phyloP scores from a whole-genome alignment of 2,888 invertebrate genomes.

The Caenorhabditis parvicauda region DNA sequence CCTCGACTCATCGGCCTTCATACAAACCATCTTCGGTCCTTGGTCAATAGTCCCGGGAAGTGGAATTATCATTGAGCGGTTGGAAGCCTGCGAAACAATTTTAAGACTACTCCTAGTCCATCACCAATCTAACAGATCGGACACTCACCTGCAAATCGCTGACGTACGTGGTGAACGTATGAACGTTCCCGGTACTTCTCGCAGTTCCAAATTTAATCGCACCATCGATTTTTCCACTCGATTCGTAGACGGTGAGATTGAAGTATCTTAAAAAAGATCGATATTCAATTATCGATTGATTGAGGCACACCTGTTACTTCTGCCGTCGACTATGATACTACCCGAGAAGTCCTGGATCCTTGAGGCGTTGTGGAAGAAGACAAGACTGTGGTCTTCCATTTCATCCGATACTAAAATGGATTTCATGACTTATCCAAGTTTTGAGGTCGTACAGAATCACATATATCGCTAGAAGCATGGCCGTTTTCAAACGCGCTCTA shows the following conservation, averaged over 20 bases:
- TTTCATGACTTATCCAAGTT: no score
- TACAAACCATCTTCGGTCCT: slow-evolving; percentile 35
- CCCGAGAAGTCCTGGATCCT: slow-evolving; percentile 52
- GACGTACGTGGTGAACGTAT: slow-evolving; percentile 53
- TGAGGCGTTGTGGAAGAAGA: slow-evolving; percentile 59
- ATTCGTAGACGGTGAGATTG: slow-evolving; percentile 54
- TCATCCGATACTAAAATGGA: slow-evolving; percentile 32
- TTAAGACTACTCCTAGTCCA: background rate
- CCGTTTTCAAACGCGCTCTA: no score
- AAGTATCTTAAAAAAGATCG: slow-evolving; percentile 39
- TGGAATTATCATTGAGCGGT: slow-evolving; percentile 45
- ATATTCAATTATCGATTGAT: background rate
- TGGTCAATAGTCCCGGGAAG: slow-evolving; percentile 40
- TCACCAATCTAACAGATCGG: background rate
- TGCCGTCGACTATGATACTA: slow-evolving; percentile 48
- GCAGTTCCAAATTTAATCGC: slow-evolving; percentile 41
- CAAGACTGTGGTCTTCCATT: slow-evolving; percentile 30
- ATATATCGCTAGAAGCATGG: no score
- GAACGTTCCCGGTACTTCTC: slow-evolving; percentile 40
- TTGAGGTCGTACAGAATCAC: no score
- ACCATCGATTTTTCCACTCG: slow-evolving; percentile 51
- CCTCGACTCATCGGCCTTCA: slow-evolving; percentile 48
- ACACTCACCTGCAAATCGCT: slow-evolving; percentile 38
- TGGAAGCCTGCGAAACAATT: slow-evolving; percentile 24
- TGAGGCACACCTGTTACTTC: slow-evolving; percentile 24